Conservation (phyloP, 2,113 vertebrate genomes). For the Panthera leo region DNA sequence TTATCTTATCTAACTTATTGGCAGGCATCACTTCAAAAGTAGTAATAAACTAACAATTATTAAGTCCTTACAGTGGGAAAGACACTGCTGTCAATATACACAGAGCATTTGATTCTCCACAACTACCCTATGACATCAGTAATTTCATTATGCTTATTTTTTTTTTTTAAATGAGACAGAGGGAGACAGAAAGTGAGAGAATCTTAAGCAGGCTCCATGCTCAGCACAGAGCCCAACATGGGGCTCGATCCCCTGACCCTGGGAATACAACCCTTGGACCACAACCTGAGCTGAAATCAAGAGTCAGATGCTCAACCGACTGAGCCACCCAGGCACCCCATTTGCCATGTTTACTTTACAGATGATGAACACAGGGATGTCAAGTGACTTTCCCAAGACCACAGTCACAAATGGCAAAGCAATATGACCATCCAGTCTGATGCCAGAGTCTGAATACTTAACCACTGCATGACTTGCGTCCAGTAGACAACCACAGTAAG, state of each 20-base stretch:
- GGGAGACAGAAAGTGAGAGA: too few relatives aligned
- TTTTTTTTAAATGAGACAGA: too few relatives aligned
- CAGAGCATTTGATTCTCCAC: not conserved
- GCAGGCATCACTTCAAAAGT: constrained; percentile 33
- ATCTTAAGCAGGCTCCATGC: too few relatives aligned
- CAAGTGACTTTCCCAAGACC: not conserved
- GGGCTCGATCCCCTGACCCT: too few relatives aligned
- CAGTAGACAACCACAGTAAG: not conserved
- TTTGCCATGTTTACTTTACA: not conserved
- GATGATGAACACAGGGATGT: not conserved
- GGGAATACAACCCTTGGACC: too few relatives aligned
- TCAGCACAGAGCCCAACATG: too few relatives aligned
- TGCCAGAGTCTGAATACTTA: not conserved
- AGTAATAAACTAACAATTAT: constrained; percentile 31
- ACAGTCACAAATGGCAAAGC: not conserved
- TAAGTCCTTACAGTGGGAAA: not conserved
- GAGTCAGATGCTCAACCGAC: too few relatives aligned
- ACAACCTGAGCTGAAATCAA: too few relatives aligned
- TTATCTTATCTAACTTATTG: not conserved
- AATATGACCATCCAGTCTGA: not conserved
- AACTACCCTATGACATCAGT: not conserved
- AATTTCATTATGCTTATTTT: not conserved
- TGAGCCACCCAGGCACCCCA: too few relatives aligned
- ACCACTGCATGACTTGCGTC: not conserved
- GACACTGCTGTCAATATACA: not conserved